Base-by-base conservation (phyloP, 2,888 invertebrate genomes). In the Drosophila nr. medialis region DNA sequence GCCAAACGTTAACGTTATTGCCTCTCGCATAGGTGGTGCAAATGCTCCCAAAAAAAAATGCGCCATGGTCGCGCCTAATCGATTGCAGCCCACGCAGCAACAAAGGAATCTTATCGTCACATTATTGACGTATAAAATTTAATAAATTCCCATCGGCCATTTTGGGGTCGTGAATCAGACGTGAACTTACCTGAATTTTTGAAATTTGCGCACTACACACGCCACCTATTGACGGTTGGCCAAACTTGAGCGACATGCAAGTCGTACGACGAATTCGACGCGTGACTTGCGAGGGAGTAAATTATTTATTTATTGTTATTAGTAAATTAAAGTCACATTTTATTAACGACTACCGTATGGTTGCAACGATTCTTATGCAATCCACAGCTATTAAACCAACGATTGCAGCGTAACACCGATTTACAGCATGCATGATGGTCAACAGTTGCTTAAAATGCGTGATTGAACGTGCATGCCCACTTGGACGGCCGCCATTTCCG, bases 401-500 rank as follows among this genome's bases (percentile, higher is more conserved):
- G 15, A 5, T 29, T 27, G 7, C 1, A 3, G 11, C 0, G 1
- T 10, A 24, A 21, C 27, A 21, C 27, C 21, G 13, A 15, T 11
- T 30, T 27, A 5, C 4, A 29, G 2, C 0, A 5, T 53, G 77
- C 42, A 32, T 67, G 67, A 50, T 34, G 56, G 40, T 50, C 40
- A 71, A 64, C 54, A 49, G 48, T 55, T 62, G 71, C 34, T 32
- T 30, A 18, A 55, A n/a, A n/a, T 42, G 8, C 13, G 18, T 6
- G 67, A 40, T 61, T 55, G 68, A 75, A 48, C 78, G 76, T 85
- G 59, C 48, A 50, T 30, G 56, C 5, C 13, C 36, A 34, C 67
- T 63, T 21, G 55, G 50, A 42, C 56, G 69, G 74, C 87, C 87
- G 84, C 84, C 85, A 85, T 85, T 85, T 85, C 76, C 89, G 81